These are phyloP conservation scores for Caenorhabditis panamensis DNA, from an alignment of 2,888 invertebrate species.

Conservation along the genomic window DNA sequence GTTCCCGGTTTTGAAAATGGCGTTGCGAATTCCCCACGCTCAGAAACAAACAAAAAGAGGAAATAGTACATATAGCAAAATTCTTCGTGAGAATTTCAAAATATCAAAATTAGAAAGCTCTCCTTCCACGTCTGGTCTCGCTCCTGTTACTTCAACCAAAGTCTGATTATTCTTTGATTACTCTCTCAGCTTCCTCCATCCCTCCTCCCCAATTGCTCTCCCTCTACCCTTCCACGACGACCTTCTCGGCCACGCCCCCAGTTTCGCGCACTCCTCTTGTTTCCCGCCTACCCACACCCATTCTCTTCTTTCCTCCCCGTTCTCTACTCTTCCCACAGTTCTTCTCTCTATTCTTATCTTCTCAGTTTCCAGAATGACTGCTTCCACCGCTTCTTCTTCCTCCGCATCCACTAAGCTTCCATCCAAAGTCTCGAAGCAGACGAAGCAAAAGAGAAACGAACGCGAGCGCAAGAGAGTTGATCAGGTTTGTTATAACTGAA, in stretches of 20 bases:
- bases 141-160: too few relatives aligned
- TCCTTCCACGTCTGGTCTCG: too few relatives aligned
- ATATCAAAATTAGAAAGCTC: too few relatives aligned
- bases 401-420: conserved; percentile 5
- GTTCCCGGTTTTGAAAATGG: too few relatives aligned
- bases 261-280: conserved; percentile 29
- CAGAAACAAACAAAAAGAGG: too few relatives aligned
- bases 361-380: conserved; percentile 24
- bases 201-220: conserved; percentile 10
- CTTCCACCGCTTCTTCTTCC: conserved; percentile 18
- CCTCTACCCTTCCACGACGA: conserved; percentile 1
- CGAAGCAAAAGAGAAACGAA: conserved; percentile 63
- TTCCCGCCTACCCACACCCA: not conserved
- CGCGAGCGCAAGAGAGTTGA: conserved; percentile 67
- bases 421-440: conserved; percentile 14
- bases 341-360: not conserved
- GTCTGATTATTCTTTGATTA: too few relatives aligned
- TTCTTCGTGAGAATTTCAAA: too few relatives aligned
- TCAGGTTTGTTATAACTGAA: conserved; percentile 43
- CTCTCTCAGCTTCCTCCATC: too few relatives aligned
- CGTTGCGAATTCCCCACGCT: too few relatives aligned
- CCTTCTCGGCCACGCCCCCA: conserved; percentile 39
- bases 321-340: too few relatives aligned
- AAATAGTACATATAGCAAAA: too few relatives aligned
- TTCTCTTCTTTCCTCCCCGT: conserved; percentile 5